phyloP scores from a whole-genome alignment of 2,888 invertebrate species.

The Tethea ocularis region DNA sequence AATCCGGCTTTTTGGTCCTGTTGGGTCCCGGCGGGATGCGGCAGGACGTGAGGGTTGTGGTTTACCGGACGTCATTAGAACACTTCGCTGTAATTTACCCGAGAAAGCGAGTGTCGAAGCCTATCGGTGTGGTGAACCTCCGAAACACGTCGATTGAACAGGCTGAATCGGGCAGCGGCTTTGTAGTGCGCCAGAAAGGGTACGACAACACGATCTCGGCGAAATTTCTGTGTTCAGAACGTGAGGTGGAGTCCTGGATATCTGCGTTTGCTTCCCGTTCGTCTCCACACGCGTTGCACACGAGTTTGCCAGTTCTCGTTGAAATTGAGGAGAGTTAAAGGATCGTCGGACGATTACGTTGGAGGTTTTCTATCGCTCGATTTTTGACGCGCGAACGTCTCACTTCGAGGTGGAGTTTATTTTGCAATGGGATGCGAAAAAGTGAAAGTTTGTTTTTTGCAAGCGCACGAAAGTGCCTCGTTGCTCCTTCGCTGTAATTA shows the following conservation, averaged over 20 bases:
- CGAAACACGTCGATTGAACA: slow-evolving; percentile 84
- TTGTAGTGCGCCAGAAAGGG: slow-evolving; percentile 85
- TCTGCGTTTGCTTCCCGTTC: slow-evolving; percentile 80
- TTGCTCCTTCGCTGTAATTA: slow-evolving; percentile 37
- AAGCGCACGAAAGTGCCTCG: slow-evolving; percentile 60
- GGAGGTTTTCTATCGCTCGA: slow-evolving; percentile 43
- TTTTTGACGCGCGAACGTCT: slow-evolving; percentile 46
- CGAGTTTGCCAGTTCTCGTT: slow-evolving; percentile 83
- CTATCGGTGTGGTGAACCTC: slow-evolving; percentile 85
- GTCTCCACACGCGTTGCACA: slow-evolving; percentile 73
- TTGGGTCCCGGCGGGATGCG: slow-evolving; percentile 83
- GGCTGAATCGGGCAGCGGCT: slow-evolving; percentile 74
- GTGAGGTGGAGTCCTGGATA: slow-evolving; percentile 85
- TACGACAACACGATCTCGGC: slow-evolving; percentile 85
- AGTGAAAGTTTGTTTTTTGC: slow-evolving; percentile 75
- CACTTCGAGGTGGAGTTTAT: slow-evolving; percentile 63
- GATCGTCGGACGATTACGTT: slow-evolving; percentile 39
- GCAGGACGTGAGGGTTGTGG: slow-evolving; percentile 85
- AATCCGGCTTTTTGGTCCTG: slow-evolving; percentile 85
- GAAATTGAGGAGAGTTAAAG: slow-evolving; percentile 83
- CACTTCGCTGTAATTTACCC: slow-evolving; percentile 87
- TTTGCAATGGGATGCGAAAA: slow-evolving; percentile 71
- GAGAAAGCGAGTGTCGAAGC: slow-evolving; percentile 85
- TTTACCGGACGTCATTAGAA: slow-evolving; percentile 85
- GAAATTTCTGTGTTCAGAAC: slow-evolving; percentile 83